A percentile compares a stretch with the other conserved stretches of the same genome.
phyloP scores from a whole-genome alignment of 2,888 invertebrate genomes.

The Drosophila siamana region DNA sequence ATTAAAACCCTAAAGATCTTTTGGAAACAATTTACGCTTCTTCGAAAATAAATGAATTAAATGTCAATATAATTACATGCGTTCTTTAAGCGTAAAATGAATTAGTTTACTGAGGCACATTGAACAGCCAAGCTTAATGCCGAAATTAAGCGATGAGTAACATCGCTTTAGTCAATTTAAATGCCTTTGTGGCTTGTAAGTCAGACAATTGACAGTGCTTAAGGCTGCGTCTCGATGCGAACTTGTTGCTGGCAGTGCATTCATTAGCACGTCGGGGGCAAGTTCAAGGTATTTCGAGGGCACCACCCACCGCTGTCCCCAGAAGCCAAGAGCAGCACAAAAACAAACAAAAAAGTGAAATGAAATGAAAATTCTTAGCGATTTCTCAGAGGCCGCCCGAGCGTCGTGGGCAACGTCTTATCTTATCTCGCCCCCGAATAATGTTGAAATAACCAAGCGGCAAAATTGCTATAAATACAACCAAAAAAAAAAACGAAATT shows the following conservation, averaged over 20 bases:
- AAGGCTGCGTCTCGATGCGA: conserved; percentile 1
- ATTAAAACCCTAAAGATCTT: no score
- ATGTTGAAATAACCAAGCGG: conserved; percentile 35
- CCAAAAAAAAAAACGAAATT: no score
- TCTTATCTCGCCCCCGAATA: conserved; percentile 55
- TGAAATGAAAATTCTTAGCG: conserved; percentile 29
- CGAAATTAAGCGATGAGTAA: no score
- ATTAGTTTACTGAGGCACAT: no score
- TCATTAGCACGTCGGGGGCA: conserved; percentile 34
- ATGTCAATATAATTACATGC: no score
- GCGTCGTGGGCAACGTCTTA: conserved; percentile 31
- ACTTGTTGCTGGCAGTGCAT: conserved; percentile 25
- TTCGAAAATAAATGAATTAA: no score
- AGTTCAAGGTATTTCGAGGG: conserved; percentile 50
- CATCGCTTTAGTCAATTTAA: conserved; percentile 3
- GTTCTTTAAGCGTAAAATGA: no score
- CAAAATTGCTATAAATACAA: conserved; percentile 47
- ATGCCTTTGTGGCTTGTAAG: background rate
- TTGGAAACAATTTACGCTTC: no score
- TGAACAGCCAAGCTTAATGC: no score
- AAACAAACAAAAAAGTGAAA: no score
- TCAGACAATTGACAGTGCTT: conserved; percentile 11
- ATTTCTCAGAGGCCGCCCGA: conserved; percentile 26
- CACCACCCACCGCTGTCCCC: conserved; percentile 17
- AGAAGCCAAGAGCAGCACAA: background rate